Evolutionary conservation across 2,888 invertebrate species (phyloP), one percentile per base, ranked within the genome.

Genomic region (Ectemnius lituratus): DNA sequence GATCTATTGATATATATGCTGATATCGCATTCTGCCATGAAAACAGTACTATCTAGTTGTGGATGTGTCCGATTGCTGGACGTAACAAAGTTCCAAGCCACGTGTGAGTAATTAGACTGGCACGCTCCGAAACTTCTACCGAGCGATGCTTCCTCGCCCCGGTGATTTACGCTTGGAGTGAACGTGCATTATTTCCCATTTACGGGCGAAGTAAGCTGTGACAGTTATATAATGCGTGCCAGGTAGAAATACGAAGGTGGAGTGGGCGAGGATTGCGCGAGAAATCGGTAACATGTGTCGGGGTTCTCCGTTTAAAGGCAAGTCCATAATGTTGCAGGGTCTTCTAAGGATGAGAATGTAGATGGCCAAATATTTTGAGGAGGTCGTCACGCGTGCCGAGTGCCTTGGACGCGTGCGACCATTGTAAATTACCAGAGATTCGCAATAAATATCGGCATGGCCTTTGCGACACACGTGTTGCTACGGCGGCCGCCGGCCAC

Each of bases 391-490:
- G 76, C 73, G 71, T 67, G 71, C 46, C 65, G 59, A 60, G 20
- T 37, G 37, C 46, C 59, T 45, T 57, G 28, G 69, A 66, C 81
- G 75, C 79, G 37, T 11, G 80, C 62, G 80, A 79, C 82, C 72
- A 73, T 82, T 80, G 75, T 84, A 73, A 79, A 80, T 75, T 61
- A 67, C 70, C 45, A 67, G 64, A 59, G 58, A 75, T 75, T 67
- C 61, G 67, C 70, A 78, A 62, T 67, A 73, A 78, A 76, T 59
- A 75, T 64, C 49, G 62, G 27, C 60, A 14, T 27, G 58, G 68
- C 8, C 11, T 59, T 77, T 86, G 84, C 18, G 58, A 49, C 74
- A 80, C 85, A 87, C 80, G 65, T 85, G 82, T 86, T 64, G 11
- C 20, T n/a, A 14, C 52, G 58, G 6, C 14, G n/a, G 57, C 8